Evolutionary conservation across 2,113 vertebrate genomes (phyloP), one percentile per base, ranked within the genome.

Genomic region (Phylloscopus whistleri): DNA sequence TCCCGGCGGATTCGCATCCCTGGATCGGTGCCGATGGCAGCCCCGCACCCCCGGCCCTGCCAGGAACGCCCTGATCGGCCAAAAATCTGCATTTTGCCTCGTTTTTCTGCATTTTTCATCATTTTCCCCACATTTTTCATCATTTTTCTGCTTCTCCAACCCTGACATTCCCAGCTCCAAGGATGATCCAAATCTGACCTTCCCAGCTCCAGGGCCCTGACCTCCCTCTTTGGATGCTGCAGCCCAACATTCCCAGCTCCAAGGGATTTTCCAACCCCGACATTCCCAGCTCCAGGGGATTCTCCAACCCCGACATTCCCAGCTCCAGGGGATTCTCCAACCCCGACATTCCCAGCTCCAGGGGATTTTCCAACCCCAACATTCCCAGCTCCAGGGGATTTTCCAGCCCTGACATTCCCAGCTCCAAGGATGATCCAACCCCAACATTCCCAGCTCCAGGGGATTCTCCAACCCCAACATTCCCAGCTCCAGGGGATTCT

Each of bases 31-130:
- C 64, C 1, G 8, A 15, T 7, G 1, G 1, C 33, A 14, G 43
- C 56, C 33, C 39, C 10, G 8, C n/a, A 30, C 13, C 16, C 43
- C 31, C 80, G 23, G 1, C 52, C 15, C 16, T 9, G 23, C 70
- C 79, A 55, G 20, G 14, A 53, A 30, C 0, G 19, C 7, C 2
- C 67, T 6, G 13, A 49, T 33, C 6, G 1, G 51, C 6, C 9
- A 21, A 6, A 56, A 55, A 21, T 17, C 33, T 1, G 0, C 5
- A 0, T 19, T 53, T 48, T 23, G 11, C 46, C 46, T 4, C 23
- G 14, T 49, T 49, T 49, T 24, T 23, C 48, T 9, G 11, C 21
- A 21, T 49, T 49, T 49, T 49, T 13, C 48, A 11, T 10, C 22
- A 23, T 48, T 49, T 49, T 23, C 14, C 24, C 12, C 8, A 13